phyloP scores from a whole-genome alignment of 2,888 invertebrate genomes.

The Phasia obesa region DNA sequence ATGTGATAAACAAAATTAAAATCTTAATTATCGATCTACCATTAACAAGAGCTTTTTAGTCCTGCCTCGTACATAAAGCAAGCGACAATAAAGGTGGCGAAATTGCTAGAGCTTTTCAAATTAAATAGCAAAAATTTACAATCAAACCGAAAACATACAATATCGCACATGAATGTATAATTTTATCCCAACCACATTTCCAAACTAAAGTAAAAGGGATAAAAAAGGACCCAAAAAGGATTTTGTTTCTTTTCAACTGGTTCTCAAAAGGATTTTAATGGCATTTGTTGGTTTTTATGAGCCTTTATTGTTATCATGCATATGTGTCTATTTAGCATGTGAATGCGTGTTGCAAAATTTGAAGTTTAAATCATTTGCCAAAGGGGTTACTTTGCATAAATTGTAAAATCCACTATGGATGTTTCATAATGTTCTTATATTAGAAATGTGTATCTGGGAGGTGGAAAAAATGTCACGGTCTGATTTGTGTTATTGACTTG shows the following conservation, averaged over 20 bases:
- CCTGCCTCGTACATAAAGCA: background rate
- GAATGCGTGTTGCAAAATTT: constrained; percentile 46
- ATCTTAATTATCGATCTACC: too few relatives aligned
- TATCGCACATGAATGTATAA: constrained; percentile 64
- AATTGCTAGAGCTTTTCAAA: constrained; percentile 54
- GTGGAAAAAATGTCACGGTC: constrained; percentile 51
- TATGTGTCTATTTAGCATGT: constrained; percentile 65
- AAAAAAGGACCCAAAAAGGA: constrained; percentile 7
- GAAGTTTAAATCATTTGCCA: constrained; percentile 53
- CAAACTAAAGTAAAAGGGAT: constrained; percentile 3
- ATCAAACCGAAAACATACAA: constrained; percentile 1
- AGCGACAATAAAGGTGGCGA: constrained; percentile 61
- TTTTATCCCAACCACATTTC: constrained; percentile 44
- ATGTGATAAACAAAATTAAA: too few relatives aligned
- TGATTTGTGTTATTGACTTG: constrained; percentile 67
- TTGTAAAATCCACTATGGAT: constrained; percentile 7
- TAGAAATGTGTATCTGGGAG: constrained; percentile 19
- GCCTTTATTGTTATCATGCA: constrained; percentile 67
- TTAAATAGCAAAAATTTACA: constrained; percentile 20
- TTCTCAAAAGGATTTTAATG: constrained; percentile 70
- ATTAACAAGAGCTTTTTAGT: background rate
- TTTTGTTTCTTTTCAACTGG: constrained; percentile 68
- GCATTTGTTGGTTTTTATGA: constrained; percentile 66
- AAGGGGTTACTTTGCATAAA: constrained; percentile 62
- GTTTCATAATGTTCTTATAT: background rate